Evolutionary conservation across 2,113 vertebrate species (phyloP).

Genomic region (Tursiops truncatus): DNA sequence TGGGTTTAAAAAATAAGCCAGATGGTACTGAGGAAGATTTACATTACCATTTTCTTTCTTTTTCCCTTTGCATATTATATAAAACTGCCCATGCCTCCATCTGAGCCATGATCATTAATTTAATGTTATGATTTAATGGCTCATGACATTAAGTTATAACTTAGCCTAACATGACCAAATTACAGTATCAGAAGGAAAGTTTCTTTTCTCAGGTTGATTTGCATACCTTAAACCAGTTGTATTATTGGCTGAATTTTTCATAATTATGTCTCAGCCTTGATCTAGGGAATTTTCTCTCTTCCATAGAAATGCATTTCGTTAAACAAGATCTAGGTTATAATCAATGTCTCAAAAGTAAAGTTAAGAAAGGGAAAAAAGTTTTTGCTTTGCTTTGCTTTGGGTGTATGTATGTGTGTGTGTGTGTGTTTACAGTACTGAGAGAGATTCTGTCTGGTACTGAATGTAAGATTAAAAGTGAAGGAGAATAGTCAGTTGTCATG

Average conservation of each 20-base stretch:
- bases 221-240: conserved; percentile 10
- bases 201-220: background rate
- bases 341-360: conserved; percentile 18
- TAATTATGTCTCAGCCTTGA: background rate
- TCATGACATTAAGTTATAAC: conserved; percentile 60
- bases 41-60: conserved; percentile 43
- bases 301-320: conserved; percentile 3
- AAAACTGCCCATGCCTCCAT: conserved; percentile 45
- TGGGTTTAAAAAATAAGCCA: conserved; percentile 24
- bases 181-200: conserved; percentile 33
- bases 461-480: background rate
- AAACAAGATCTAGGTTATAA: background rate
- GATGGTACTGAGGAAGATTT: conserved; percentile 61
- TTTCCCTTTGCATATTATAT: conserved; percentile 44
- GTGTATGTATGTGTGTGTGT: too few species aligned
- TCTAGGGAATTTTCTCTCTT: background rate
- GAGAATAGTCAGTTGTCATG: background rate
- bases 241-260: background rate
- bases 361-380: background rate
- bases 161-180: conserved; percentile 18
- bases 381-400: background rate
- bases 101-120: conserved; percentile 58
- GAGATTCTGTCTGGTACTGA: background rate
- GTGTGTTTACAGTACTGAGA: background rate
- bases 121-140: conserved; percentile 56